Conservation (phyloP, 1,140 invertebrate genomes). For the Ectropis grisescens region DNA sequence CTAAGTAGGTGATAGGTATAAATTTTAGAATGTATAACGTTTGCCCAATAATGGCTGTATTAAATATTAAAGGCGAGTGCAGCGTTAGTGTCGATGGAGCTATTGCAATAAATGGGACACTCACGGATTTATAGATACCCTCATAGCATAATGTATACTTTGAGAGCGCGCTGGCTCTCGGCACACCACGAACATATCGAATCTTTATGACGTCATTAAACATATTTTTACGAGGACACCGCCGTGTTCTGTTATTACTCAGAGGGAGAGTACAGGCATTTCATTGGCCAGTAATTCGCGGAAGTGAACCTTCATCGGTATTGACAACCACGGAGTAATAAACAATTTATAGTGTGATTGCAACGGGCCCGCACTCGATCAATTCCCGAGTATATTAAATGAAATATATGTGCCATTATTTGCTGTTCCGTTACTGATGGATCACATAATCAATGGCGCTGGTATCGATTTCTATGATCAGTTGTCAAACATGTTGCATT, state of each 20-base stretch:
- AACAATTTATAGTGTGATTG: conserved; percentile 41
- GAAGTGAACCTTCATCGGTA: conserved; percentile 41
- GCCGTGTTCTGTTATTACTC: conserved; percentile 48
- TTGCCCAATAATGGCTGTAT: too few relatives aligned
- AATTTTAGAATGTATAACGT: too few relatives aligned
- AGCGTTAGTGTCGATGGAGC: conserved; percentile 38
- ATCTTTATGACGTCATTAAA: conserved; percentile 65
- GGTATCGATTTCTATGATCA: too few relatives aligned
- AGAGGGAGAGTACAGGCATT: conserved; percentile 35
- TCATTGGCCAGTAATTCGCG: conserved; percentile 50
- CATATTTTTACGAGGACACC: conserved; percentile 65
- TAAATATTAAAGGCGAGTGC: conserved; percentile 23
- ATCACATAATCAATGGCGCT: too few relatives aligned
- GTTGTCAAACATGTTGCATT: too few relatives aligned
- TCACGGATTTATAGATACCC: conserved; percentile 49
- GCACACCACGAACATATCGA: conserved; percentile 42
- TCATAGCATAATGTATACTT: conserved; percentile 31
- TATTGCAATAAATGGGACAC: conserved; percentile 45
- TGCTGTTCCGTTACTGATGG: too few relatives aligned
- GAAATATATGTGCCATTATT: conserved; percentile 24
- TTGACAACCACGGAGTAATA: conserved; percentile 49
- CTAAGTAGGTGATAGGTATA: too few relatives aligned
- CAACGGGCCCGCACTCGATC: conserved; percentile 19
- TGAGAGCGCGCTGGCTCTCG: conserved; percentile 41
- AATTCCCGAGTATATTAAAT: conserved; percentile 17